These are phyloP conservation scores for Agrilus cyanescens DNA, from an alignment of 2,888 invertebrate genomes.

Conservation along the genomic window DNA sequence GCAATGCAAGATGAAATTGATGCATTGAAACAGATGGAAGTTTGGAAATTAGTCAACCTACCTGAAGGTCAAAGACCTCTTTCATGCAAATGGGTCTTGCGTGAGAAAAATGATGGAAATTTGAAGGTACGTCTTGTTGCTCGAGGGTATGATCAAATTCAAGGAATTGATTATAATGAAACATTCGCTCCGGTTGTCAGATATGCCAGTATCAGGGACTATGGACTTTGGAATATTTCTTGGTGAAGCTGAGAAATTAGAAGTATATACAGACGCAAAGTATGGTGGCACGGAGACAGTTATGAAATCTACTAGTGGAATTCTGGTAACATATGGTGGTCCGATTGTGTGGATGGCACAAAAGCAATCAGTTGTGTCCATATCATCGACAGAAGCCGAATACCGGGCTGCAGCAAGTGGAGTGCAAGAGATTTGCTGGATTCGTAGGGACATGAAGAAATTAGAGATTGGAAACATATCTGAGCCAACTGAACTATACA, in stretches of 20 bases:
- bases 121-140: constrained; percentile 14
- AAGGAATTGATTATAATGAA: no score
- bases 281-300: constrained; percentile 10
- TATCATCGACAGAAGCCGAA: constrained; percentile 15
- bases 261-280: constrained; percentile 14
- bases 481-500: constrained; percentile 5
- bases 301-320: constrained; percentile 12
- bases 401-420: constrained; percentile 14
- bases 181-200: no score
- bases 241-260: constrained; percentile 6
- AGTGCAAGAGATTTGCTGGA: constrained; percentile 13
- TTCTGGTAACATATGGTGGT: constrained; percentile 11
- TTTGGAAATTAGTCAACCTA: no score
- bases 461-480: constrained; percentile 4
- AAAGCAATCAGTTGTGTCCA: constrained; percentile 10
- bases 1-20: no score
- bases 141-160: no score
- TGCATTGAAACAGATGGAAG: no score
- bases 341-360: constrained; percentile 14
- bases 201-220: constrained; percentile 6
- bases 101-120: constrained; percentile 16
- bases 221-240: constrained; percentile 9
- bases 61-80: no score
- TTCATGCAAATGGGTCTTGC: constrained; percentile 17
- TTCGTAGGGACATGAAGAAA: constrained; percentile 8